Conservation (phyloP, 2,888 invertebrate species). For the Mythimna albipuncta region DNA sequence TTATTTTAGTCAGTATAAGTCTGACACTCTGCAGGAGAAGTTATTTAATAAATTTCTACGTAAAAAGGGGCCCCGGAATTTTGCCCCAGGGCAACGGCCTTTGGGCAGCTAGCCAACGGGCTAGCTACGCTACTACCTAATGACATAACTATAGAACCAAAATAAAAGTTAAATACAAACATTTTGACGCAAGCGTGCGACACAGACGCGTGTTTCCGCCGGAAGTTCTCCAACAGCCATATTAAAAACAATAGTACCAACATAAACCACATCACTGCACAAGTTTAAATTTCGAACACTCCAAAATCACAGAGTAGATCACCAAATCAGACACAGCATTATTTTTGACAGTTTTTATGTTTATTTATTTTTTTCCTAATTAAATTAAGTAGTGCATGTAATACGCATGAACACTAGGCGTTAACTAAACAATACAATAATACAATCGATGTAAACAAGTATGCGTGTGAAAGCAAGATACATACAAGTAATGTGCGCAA, state of each 20-base stretch:
- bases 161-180: constrained; percentile 77
- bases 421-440: constrained; percentile 69
- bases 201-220: constrained; percentile 82
- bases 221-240: constrained; percentile 86
- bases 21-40: too few relatives aligned
- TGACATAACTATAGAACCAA: constrained; percentile 29
- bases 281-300: constrained; percentile 46
- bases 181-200: constrained; percentile 84
- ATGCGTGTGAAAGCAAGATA: constrained; percentile 76
- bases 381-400: constrained; percentile 25
- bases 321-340: constrained; percentile 48
- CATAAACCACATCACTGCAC: constrained; percentile 84
- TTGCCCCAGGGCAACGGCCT: too few relatives aligned
- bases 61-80: too few relatives aligned
- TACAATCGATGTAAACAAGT: constrained; percentile 68
- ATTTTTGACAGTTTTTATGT: constrained; percentile 9
- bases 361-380: constrained; percentile 7
- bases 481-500: constrained; percentile 66
- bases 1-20: too few relatives aligned
- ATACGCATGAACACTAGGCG: constrained; percentile 55
- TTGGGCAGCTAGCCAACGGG: too few relatives aligned
- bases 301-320: constrained; percentile 62
- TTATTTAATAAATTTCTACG: too few relatives aligned
- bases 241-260: constrained; percentile 84
- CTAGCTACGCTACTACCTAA: background rate